These are phyloP conservation scores for Gymnobelideus leadbeateri DNA, from an alignment of 2,113 vertebrate species.

Conservation along the genomic window DNA sequence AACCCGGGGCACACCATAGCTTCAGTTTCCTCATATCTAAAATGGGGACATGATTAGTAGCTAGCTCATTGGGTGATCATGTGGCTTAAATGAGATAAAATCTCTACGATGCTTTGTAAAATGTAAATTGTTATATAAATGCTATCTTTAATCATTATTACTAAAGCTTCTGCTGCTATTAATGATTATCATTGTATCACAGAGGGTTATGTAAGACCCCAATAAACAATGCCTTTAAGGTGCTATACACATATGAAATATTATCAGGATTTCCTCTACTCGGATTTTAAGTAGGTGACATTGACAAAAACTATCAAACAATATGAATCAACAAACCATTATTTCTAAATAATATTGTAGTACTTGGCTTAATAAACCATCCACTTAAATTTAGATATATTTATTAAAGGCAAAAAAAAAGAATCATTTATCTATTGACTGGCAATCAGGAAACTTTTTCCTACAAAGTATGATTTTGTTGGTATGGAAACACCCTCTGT, in stretches of 20 bases:
- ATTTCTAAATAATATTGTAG: not conserved
- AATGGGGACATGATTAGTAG: not conserved
- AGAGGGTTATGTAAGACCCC: not conserved
- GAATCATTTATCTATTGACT: too few species aligned
- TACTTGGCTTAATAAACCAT: not conserved
- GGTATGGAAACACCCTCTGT: too few species aligned
- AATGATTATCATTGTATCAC: not conserved
- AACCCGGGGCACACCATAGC: not conserved
- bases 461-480: too few species aligned
- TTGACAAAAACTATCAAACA: not conserved
- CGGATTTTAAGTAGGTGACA: not conserved
- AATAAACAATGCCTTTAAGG: not conserved
- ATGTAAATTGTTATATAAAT: not conserved
- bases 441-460: too few species aligned
- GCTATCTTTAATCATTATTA: not conserved
- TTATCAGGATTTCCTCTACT: not conserved
- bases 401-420: too few species aligned
- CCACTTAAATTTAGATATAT: too few species aligned
- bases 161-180: not conserved
- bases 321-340: not conserved
- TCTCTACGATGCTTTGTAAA: not conserved
- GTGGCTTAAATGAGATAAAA: not conserved
- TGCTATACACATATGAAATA: not conserved
- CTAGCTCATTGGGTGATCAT: not conserved
- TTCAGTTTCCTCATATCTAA: not conserved